These are phyloP conservation scores for Ylistrum balloti DNA, from an alignment of 1,140 invertebrate genomes.

Conservation along the genomic window DNA sequence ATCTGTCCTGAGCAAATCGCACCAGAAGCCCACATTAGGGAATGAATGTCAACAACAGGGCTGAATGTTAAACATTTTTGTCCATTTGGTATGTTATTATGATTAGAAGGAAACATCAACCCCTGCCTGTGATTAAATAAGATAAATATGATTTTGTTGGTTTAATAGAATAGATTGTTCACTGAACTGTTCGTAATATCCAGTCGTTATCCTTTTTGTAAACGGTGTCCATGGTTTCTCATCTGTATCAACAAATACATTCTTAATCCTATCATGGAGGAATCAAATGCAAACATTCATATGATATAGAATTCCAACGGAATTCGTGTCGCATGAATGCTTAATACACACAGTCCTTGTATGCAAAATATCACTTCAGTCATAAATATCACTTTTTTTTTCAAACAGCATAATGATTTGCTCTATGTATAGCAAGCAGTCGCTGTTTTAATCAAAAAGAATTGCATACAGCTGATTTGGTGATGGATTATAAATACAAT, in stretches of 20 bases:
- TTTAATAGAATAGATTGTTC: constrained; percentile 7
- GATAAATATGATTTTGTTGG: background rate
- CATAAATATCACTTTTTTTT: background rate
- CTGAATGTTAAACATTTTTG: background rate
- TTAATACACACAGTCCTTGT: background rate
- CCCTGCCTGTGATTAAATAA: background rate
- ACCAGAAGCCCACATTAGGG: background rate
- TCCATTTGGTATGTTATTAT: background rate
- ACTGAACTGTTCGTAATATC: background rate
- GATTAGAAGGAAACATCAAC: background rate
- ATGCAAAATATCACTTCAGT: background rate
- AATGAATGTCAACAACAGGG: background rate
- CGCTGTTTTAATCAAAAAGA: background rate
- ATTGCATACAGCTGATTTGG: background rate
- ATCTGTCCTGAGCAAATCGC: background rate
- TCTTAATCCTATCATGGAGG: background rate
- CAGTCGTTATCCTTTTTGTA: constrained; percentile 26
- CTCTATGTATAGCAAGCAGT: constrained; percentile 18
- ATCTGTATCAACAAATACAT: background rate
- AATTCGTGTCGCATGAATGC: background rate
- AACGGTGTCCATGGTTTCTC: constrained; percentile 37
- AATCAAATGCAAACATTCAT: background rate
- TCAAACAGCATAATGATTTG: background rate
- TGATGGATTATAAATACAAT: background rate
- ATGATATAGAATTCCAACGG: background rate